Evolutionary conservation across 2,113 vertebrate species (phyloP), one percentile per base, ranked within the genome.

Genomic region (Tenrec ecaudatus): DNA sequence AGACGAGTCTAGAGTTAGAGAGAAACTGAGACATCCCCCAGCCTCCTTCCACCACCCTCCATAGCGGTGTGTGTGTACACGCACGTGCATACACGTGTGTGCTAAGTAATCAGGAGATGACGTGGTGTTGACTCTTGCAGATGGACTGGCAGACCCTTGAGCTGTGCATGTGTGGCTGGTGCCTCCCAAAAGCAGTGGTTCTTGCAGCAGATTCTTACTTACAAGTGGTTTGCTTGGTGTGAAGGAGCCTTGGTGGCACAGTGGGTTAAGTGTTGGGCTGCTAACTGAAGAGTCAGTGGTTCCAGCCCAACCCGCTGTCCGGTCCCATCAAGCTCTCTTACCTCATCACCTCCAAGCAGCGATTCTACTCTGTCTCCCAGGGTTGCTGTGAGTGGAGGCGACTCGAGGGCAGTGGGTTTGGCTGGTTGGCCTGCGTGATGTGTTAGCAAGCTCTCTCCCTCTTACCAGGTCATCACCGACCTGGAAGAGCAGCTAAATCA

Each of bases 401-500:
- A 6, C 17, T 62, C 5, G 60, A 62, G 16, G 60, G 60, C 60
- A 62, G 60, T 62, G 16, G 60, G 16, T 62, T 19, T 62, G 60
- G 22, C 16, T 62, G 47, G 4, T 19, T 12, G 60, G 19, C 20
- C 25, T 64, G 25, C 8, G 29, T 3, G 66, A 36, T 33, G 1
- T 3, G 0, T 86, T 36, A 88, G 73, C 5, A 0, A 68, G 40
- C 83, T 62, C 93, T 7, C 82, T 95, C 89, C 82, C 60, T 90
- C 86, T 94, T 94, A 92, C 58, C 94, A 99, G 99, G 99, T 99
- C 79, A 99, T 99, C 94, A 99, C 99, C 2, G 99, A 99, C 88
- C 98, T 99, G 96, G 99, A 99, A 97, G 99, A 99, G 94, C 99
- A 99, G 98, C 97, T 99, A 93, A 99, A 99, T 90, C 98, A 99